Evolutionary conservation across 2,113 vertebrate species (phyloP).

Genomic region (Tor tambroides): DNA sequence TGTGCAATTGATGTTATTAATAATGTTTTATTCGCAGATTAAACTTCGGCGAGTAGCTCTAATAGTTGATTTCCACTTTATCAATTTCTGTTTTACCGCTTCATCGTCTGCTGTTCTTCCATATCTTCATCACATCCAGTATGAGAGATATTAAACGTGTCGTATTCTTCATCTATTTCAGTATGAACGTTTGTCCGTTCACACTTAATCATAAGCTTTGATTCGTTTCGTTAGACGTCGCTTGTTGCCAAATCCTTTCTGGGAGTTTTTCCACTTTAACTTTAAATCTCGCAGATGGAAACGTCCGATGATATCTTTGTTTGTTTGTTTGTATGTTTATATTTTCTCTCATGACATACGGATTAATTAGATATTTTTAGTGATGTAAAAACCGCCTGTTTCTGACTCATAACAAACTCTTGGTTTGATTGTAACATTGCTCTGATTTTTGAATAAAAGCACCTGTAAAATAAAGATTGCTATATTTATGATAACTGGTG

Average conservation of each 20-base stretch:
- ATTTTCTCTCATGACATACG: neutral
- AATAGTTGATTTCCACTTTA: neutral
- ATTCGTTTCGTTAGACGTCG: neutral
- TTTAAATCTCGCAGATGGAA: neutral
- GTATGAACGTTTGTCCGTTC: neutral
- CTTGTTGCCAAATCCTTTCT: conserved; percentile 5
- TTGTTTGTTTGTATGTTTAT: no score
- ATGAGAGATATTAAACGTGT: neutral
- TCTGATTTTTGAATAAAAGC: conserved; percentile 59
- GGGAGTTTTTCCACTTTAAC: neutral
- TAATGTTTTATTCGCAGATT: neutral
- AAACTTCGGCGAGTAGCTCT: neutral
- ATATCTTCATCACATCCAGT: neutral
- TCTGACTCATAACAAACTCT: conserved; percentile 40
- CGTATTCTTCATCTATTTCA: neutral
- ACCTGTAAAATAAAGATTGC: conserved; percentile 60
- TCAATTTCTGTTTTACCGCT: neutral
- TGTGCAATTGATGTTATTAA: conserved; percentile 5
- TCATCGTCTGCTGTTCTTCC: neutral
- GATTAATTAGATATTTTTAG: neutral
- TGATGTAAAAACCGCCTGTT: conserved; percentile 36
- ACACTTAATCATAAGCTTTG: neutral
- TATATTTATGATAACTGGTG: conserved; percentile 62
- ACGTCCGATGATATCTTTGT: neutral
- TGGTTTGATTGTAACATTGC: conserved; percentile 56